Percentiles rank a stretch among this genome's conserved stretches.
Evolutionary conservation across 2,797 vertebrate species (phyloP).

Genomic region (Setipinna tenuifilis): DNA sequence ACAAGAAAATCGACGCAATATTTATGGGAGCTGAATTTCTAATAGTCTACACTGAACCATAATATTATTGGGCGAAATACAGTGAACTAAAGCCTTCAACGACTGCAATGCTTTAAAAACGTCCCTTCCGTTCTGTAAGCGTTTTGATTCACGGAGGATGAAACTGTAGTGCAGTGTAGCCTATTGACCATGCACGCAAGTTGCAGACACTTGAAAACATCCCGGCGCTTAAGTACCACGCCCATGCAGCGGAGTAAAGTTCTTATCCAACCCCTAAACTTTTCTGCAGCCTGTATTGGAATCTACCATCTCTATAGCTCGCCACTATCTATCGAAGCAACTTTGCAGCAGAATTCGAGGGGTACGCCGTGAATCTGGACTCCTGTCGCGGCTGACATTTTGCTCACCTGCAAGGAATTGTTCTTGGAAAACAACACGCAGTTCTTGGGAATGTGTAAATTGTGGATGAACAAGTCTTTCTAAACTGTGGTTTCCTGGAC

Average conservation of each 20-base stretch:
- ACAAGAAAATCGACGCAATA: constrained; percentile 9
- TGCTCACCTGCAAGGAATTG: constrained; percentile 33
- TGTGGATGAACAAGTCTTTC: constrained; percentile 27
- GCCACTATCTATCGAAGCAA: constrained; percentile 6
- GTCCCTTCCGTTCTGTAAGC: background rate
- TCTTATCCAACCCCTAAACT: constrained; percentile 31
- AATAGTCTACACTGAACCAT: background rate
- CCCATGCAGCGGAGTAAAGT: constrained; percentile 25
- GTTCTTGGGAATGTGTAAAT: background rate
- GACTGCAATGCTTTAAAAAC: background rate
- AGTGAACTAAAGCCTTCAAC: background rate
- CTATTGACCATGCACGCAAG: background rate
- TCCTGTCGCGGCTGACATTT: constrained; percentile 22
- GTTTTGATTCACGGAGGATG: background rate
- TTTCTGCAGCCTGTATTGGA: constrained; percentile 38
- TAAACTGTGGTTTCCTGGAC: constrained; percentile 27
- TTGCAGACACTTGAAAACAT: background rate
- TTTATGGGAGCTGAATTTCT: constrained; percentile 22
- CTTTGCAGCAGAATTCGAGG: constrained; percentile 23
- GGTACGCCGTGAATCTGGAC: background rate
- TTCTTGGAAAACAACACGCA: constrained; percentile 27
- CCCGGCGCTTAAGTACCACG: background rate
- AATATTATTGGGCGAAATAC: background rate
- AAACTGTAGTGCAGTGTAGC: background rate
- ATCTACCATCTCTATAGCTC: constrained; percentile 37